Conservation (phyloP, 2,113 vertebrate species). For the Syngnathus floridae region DNA sequence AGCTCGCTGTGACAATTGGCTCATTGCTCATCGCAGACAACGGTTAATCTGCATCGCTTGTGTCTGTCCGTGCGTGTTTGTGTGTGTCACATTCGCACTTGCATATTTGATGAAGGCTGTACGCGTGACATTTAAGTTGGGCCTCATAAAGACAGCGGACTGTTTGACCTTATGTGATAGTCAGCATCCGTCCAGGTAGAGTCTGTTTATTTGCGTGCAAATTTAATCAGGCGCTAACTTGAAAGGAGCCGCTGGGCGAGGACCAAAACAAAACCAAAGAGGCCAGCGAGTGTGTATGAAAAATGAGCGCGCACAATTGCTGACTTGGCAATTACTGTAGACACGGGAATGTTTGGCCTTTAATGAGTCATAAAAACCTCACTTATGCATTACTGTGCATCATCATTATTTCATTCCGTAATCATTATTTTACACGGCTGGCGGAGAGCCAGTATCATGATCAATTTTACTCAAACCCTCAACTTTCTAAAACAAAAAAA, state of each 20-base stretch:
- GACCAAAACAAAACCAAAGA: slow-evolving; percentile 50
- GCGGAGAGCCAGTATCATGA: slow-evolving; percentile 12
- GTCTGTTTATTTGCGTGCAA: slow-evolving; percentile 7
- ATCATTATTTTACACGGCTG: slow-evolving; percentile 24
- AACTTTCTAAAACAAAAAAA: not conserved
- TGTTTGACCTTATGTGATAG: slow-evolving; percentile 6
- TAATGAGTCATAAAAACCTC: slow-evolving; percentile 52
- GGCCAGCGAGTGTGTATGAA: slow-evolving; percentile 34
- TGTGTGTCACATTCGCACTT: not conserved
- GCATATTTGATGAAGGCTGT: slow-evolving; percentile 3
- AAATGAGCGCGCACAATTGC: slow-evolving; percentile 47
- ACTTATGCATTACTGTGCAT: slow-evolving; percentile 34
- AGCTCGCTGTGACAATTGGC: slow-evolving; percentile 15
- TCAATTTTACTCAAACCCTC: not conserved
- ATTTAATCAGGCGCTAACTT: slow-evolving; percentile 52
- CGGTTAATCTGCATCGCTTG: slow-evolving; percentile 36
- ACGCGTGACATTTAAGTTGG: not conserved
- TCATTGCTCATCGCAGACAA: slow-evolving; percentile 23
- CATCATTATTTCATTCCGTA: slow-evolving; percentile 12
- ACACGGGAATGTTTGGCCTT: slow-evolving; percentile 32
- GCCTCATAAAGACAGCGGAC: slow-evolving; percentile 4
- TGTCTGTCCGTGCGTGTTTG: slow-evolving; percentile 6
- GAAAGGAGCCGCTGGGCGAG: slow-evolving; percentile 42
- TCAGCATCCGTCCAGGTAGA: not conserved
- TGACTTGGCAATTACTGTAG: slow-evolving; percentile 48